Conservation (phyloP, 2,797 vertebrate genomes). For the Rhinatrema bivittatum region DNA sequence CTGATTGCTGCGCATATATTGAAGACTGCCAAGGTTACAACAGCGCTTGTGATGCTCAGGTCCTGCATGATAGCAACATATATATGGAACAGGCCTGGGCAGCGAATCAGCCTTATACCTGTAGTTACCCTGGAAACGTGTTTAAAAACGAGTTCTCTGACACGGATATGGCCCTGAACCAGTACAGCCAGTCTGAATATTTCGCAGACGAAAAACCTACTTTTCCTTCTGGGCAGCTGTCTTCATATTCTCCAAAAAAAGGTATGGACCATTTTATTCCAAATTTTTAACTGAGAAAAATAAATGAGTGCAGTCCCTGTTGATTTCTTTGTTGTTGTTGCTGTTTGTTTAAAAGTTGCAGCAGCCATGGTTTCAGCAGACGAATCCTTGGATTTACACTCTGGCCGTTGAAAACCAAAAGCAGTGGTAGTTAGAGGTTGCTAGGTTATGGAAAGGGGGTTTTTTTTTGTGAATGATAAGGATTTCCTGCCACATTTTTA, state of each 20-base stretch:
- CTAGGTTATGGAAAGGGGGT: conserved; percentile 48
- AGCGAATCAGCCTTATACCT: conserved; percentile 75
- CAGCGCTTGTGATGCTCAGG: conserved; percentile 70
- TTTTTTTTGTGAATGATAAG: conserved; percentile 15
- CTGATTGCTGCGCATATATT: conserved; percentile 79
- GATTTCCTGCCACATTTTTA: conserved; percentile 39
- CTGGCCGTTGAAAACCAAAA: conserved; percentile 46
- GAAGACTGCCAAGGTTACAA: conserved; percentile 70
- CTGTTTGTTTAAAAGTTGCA: conserved; percentile 40
- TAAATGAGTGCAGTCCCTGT: background rate
- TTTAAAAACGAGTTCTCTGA: conserved; percentile 83
- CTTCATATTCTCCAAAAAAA: conserved; percentile 79
- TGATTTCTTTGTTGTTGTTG: background rate
- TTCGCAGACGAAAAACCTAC: conserved; percentile 78
- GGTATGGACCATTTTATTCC: conserved; percentile 67
- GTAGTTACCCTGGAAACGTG: conserved; percentile 69
- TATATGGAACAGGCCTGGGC: conserved; percentile 89
- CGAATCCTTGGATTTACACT: conserved; percentile 38
- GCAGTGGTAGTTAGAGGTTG: conserved; percentile 50
- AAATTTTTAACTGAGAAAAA: conserved; percentile 2
- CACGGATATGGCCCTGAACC: conserved; percentile 81
- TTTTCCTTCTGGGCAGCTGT: conserved; percentile 82
- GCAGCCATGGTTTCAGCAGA: conserved; percentile 29
- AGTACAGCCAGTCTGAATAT: conserved; percentile 81
- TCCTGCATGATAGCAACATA: conserved; percentile 75